Base-by-base conservation (phyloP, 2,888 invertebrate genomes). In the Dioctria linearis region DNA sequence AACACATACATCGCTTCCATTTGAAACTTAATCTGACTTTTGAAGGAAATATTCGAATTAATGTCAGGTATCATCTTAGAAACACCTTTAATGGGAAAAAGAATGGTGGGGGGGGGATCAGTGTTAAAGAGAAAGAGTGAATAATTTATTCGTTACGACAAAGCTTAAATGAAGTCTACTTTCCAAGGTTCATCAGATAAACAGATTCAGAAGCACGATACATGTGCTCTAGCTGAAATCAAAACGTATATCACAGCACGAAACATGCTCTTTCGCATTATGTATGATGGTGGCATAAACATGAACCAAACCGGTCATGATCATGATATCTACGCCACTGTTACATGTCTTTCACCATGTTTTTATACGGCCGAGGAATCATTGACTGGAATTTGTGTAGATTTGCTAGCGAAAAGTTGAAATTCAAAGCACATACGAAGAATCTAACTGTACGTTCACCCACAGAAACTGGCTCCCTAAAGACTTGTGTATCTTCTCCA, bases 391-490 rank as follows among this genome's bases (percentile, higher is more conserved):
- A 71, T 71, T 71, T 54, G 25, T 54, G 25, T 25, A 46, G 71
- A 54, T 51, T 71, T 71, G 49, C 51, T 40, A 51, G 71, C 71
- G 71, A 71, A 71, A 71, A 51, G 54, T 71, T 49, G 71, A 71
- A 54, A 54, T 46, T 63, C 37, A 71, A 37, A 46, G 71, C 71
- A 51, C 3, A 71, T 39, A 54, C n/a, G 37, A 46, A 25, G 40
- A 51, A 40, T 51, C 51, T 71, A 71, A 71, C 71, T 71, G 71
- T 71, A 54, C 71, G 75, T 75, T 75, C 75, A 75, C 75, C 75
- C 75, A 75, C 75, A 75, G 75, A 75, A 65, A 65, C 8, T 40
- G n/a, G 54, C 39, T 75, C 59, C 57, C 75, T 9, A 65, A 65
- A 40, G 40, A 37, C 5, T 39, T 39, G 6, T 39, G 6, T 65